These are phyloP conservation scores for Trachelus stipa DNA, from an alignment of 2,888 invertebrate species.

Conservation along the genomic window DNA sequence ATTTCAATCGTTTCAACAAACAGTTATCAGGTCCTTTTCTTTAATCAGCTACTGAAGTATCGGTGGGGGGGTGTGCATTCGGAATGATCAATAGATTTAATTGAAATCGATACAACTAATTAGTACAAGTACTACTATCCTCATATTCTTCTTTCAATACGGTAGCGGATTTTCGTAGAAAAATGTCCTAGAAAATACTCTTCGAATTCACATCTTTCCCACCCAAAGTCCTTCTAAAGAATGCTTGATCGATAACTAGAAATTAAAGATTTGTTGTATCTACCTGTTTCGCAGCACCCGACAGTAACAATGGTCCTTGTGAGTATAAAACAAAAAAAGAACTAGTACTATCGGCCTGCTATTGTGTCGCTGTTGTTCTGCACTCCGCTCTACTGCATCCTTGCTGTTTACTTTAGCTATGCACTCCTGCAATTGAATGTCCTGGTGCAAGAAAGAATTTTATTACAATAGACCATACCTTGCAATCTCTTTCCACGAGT, in stretches of 20 bases:
- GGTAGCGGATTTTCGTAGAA: not conserved
- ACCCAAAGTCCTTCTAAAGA: slow-evolving; percentile 37
- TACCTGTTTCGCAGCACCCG: slow-evolving; percentile 82
- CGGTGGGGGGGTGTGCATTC: not conserved
- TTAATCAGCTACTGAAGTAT: not conserved
- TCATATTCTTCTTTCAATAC: not conserved
- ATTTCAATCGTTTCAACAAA: not conserved
- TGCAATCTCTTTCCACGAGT: not conserved
- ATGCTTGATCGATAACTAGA: slow-evolving; percentile 52
- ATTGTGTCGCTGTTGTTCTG: slow-evolving; percentile 51
- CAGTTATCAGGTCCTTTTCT: not conserved
- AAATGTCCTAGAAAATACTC: not conserved
- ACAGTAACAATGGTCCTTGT: slow-evolving; percentile 89
- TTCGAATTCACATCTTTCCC: slow-evolving; percentile 12
- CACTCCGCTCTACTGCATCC: not conserved
- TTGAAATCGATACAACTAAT: not conserved
- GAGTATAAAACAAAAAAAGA: slow-evolving; percentile 73
- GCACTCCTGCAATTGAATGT: not conserved
- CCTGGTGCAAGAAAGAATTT: not conserved
- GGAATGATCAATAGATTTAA: not conserved
- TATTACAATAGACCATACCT: not conserved
- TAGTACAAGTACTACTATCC: not conserved
- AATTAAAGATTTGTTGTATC: slow-evolving; percentile 65
- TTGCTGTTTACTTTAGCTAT: not conserved
- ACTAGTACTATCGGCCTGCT: slow-evolving; percentile 63